phyloP scores from a whole-genome alignment of 2,888 invertebrate species.

The Nudaria mundana region DNA sequence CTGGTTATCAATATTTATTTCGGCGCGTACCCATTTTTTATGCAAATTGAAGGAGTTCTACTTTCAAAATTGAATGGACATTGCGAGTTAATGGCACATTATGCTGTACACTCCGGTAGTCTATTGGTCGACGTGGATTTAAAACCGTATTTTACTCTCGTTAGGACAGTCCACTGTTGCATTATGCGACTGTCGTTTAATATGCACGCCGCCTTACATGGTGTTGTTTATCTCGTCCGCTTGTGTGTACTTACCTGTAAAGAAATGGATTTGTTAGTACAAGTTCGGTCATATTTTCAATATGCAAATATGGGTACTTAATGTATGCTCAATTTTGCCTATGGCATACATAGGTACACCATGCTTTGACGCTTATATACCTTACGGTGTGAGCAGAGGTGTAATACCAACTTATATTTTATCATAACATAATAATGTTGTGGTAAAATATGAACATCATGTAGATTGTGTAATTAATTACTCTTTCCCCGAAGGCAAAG shows the following conservation, averaged over 20 bases:
- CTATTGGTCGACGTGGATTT: slow-evolving; percentile 47
- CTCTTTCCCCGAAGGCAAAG: no score
- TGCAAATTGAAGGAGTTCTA: slow-evolving; percentile 52
- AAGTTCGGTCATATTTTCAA: slow-evolving; percentile 2
- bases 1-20: slow-evolving; percentile 67
- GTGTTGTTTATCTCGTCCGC: slow-evolving; percentile 26
- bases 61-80: slow-evolving; percentile 48
- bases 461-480: no score
- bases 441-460: no score
- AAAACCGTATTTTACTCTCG: slow-evolving; percentile 65
- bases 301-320: neutral
- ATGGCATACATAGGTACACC: neutral
- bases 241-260: slow-evolving; percentile 60
- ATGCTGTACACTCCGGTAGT: slow-evolving; percentile 30
- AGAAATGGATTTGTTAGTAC: slow-evolving; percentile 32
- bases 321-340: no score
- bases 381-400: no score
- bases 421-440: no score
- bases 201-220: slow-evolving; percentile 35
- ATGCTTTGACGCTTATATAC: no score
- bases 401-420: no score
- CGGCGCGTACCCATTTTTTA: slow-evolving; percentile 54
- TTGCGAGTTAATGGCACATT: slow-evolving; percentile 54
- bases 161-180: slow-evolving; percentile 43
- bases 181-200: slow-evolving; percentile 38